Evolutionary conservation across 2,113 vertebrate genomes (phyloP).

Genomic region (Sylvietta virens): DNA sequence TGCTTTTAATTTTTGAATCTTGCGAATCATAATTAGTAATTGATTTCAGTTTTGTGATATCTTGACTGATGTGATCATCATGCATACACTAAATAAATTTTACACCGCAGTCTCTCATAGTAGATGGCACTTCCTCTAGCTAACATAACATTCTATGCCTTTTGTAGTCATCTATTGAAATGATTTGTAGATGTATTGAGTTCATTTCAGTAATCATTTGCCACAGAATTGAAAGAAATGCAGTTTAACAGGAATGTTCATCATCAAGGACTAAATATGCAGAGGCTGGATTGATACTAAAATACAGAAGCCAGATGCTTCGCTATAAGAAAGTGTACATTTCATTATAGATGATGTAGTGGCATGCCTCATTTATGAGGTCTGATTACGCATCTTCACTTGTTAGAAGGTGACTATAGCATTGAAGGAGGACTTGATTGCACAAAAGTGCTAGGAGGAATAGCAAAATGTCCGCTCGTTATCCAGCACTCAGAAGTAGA

Average conservation of each 20-base stretch:
- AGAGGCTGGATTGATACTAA: background rate
- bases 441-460: background rate
- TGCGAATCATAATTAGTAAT: slow-evolving; percentile 29
- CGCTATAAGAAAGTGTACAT: background rate
- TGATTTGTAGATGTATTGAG: background rate
- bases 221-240: slow-evolving; percentile 12
- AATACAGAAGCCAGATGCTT: background rate
- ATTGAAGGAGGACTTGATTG: background rate
- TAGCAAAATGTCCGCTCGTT: background rate
- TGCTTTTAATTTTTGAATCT: background rate
- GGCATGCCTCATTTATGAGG: background rate
- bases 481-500: background rate
- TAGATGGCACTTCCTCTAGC: background rate
- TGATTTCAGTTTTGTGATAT: slow-evolving; percentile 31
- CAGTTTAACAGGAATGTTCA: background rate
- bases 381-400: slow-evolving; percentile 11
- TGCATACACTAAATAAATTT: slow-evolving; percentile 56
- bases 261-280: background rate
- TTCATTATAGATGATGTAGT: background rate
- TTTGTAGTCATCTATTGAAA: background rate
- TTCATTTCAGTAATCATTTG: background rate
- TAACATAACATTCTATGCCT: background rate
- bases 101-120: background rate
- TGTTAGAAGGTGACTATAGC: slow-evolving; percentile 8
- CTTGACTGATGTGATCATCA: slow-evolving; percentile 22